Evolutionary conservation across 1,140 invertebrate genomes (phyloP), one percentile per base, ranked within the genome.

Genomic region (Procambarus virginalis): DNA sequence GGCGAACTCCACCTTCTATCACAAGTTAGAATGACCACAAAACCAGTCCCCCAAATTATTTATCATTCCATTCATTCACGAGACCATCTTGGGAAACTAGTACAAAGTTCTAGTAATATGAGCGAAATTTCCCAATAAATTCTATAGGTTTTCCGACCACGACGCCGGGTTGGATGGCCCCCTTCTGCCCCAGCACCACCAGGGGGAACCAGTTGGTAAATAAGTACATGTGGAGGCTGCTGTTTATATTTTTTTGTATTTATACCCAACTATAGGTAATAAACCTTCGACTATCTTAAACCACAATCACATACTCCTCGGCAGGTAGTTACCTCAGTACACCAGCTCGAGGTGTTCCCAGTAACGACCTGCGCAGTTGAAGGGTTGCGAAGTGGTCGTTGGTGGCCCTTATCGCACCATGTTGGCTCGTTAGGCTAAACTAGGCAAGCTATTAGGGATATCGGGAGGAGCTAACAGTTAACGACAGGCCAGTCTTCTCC

Each of bases 271-370:
- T 55, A 9, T 12, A 34, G 34, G 75, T 86, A 86, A 78, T 86
- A 86, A 86, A 64, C 51, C 51, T 78, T 64, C 84, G 75, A 8
- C 84, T 86, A 86, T 86, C 84, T 86, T 51, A 34, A 77, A 45
- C 55, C 73, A 34, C 84, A 86, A 86, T 86, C 84, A 86, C 75
- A 78, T 14, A 20, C 34, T 17, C 48, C 48, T 46, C 22, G n/a
- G 58, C 49, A 46, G n/a, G 46, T 17, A 34, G n/a, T 51, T 8
- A 70, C 60, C 76, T 78, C 76, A 46, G 14, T 78, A 78, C 46
- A 78, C 76, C 76, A 51, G 49, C 48, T 46, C 14, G 17, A 49
- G 10, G 76, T 49, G 8, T 51, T 45, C 80, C 64, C 8, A 51
- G 46, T 64, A 48, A 49, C 60, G 46, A 22, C 22, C 45, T 60